Percentiles rank a stretch among this genome's conserved stretches.
phyloP scores from a whole-genome alignment of 1,140 invertebrate species.

The Drosophila lowei region DNA sequence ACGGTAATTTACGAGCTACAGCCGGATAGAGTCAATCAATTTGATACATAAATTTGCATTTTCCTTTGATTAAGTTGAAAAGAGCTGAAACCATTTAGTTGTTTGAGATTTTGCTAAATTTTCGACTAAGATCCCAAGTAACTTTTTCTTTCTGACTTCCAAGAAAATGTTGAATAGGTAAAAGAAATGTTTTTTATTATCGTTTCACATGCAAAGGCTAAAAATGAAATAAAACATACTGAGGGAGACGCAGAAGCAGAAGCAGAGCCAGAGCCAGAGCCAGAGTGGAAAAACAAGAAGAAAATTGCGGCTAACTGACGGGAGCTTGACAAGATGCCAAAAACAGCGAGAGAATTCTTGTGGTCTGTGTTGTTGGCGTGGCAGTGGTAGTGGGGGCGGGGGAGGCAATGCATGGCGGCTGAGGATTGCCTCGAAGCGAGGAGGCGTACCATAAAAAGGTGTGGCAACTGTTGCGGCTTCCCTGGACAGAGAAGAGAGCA shows the following conservation, averaged over 20 bases:
- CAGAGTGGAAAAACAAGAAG: constrained; percentile 6
- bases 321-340: constrained; percentile 76
- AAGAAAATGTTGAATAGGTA: background rate
- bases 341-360: constrained; percentile 62
- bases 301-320: constrained; percentile 49
- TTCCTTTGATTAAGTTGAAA: constrained; percentile 1
- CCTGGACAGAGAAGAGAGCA: constrained; percentile 15
- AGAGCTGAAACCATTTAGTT: constrained; percentile 35
- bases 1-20: constrained; percentile 34
- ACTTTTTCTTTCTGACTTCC: constrained; percentile 12
- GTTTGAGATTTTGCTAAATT: background rate
- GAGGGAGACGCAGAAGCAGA: background rate
- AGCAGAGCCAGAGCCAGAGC: background rate
- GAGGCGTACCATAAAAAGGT: constrained; percentile 46
- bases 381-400: background rate
- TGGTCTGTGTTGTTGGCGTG: constrained; percentile 40
- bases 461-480: constrained; percentile 73
- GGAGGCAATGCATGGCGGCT: constrained; percentile 9
- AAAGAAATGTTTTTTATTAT: constrained; percentile 51
- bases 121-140: constrained; percentile 7
- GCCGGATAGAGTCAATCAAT: constrained; percentile 20
- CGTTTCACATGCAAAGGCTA: constrained; percentile 47
- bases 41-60: constrained; percentile 22
- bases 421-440: background rate
- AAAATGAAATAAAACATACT: constrained; percentile 29